Evolutionary conservation across 2,888 invertebrate genomes (phyloP).

Genomic region (Saturnia japonica): DNA sequence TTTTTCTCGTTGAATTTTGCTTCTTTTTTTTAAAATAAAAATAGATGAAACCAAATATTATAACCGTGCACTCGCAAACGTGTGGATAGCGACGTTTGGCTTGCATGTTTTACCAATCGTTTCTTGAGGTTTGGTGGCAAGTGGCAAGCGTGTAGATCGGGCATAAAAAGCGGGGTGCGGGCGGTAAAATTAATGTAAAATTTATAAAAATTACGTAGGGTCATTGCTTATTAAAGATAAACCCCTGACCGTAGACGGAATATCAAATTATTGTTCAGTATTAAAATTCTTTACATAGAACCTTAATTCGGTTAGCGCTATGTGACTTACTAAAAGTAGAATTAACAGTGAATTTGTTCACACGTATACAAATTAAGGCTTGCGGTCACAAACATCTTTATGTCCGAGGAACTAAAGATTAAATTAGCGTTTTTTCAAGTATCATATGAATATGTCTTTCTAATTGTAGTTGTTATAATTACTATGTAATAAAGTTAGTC

Average conservation of each 20-base stretch:
- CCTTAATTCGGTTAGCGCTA: conserved; percentile 18
- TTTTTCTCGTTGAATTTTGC: no score
- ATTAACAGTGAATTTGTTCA: not conserved
- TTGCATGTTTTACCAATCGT: no score
- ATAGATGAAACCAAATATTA: no score
- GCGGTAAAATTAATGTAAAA: no score
- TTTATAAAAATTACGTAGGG: no score
- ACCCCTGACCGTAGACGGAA: conserved; percentile 12
- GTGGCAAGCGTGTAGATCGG: no score
- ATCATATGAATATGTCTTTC: conserved; percentile 25
- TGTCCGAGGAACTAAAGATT: conserved; percentile 21
- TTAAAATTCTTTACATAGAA: conserved; percentile 20
- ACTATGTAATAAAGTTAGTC: conserved; percentile 50
- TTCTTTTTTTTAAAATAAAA: no score
- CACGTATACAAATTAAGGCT: not conserved
- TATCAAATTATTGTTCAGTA: conserved; percentile 20
- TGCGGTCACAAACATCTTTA: conserved; percentile 27
- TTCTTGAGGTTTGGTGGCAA: no score
- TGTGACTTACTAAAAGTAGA: not conserved
- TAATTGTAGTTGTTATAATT: conserved; percentile 55
- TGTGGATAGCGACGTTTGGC: no score
- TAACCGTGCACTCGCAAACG: no score
- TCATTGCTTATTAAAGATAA: conserved; percentile 17
- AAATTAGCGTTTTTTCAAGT: conserved; percentile 21
- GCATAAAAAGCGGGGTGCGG: no score